phyloP scores from a whole-genome alignment of 2,113 vertebrate species.

The Seriola aureovittata region DNA sequence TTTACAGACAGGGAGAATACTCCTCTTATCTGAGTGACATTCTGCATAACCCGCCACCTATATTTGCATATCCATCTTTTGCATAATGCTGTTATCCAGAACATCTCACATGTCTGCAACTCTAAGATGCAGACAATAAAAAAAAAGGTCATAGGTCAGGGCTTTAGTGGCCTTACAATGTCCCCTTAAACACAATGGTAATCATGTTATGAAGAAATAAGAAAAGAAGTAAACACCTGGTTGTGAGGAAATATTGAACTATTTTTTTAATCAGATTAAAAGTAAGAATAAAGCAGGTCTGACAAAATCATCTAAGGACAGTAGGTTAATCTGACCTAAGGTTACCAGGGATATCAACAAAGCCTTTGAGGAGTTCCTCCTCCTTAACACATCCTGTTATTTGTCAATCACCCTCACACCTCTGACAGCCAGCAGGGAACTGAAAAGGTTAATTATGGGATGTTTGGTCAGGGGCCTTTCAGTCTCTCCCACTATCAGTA shows the following conservation, averaged over 20 bases:
- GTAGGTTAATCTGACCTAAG: background rate
- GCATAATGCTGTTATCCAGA: background rate
- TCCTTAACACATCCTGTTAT: background rate
- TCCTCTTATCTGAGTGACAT: background rate
- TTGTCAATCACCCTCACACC: slow-evolving; percentile 22
- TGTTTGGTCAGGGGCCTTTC: slow-evolving; percentile 35
- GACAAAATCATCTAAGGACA: background rate
- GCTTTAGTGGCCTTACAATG: background rate
- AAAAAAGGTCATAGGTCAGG: slow-evolving; percentile 16
- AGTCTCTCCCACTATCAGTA: slow-evolving; percentile 31
- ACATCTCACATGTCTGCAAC: background rate
- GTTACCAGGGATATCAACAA: slow-evolving; percentile 1
- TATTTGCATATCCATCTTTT: slow-evolving; percentile 7
- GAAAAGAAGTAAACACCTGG: background rate
- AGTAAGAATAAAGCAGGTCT: background rate
- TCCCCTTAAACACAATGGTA: background rate
- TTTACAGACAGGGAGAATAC: background rate
- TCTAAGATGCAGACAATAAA: background rate
- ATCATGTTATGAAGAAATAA: background rate
- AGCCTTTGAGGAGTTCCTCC: background rate
- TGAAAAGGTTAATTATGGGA: slow-evolving; percentile 41
- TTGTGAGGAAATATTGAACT: background rate
- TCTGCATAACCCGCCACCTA: background rate
- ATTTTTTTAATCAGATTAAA: background rate
- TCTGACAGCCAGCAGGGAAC: slow-evolving; percentile 27